phyloP scores from a whole-genome alignment of 2,797 vertebrate genomes.

The Glyptemys insculpta region DNA sequence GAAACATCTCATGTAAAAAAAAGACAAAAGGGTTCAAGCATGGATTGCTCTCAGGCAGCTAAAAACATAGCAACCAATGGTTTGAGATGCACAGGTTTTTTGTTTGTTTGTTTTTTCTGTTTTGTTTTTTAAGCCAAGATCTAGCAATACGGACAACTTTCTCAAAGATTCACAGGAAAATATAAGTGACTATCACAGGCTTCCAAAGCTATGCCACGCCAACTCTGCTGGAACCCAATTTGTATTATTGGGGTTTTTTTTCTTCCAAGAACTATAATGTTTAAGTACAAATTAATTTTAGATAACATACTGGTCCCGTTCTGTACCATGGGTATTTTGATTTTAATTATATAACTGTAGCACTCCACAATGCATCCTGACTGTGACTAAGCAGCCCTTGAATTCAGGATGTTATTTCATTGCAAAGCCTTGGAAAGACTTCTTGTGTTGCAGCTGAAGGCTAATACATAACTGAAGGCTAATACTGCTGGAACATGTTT shows the following conservation, averaged over 20 bases:
- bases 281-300: not conserved
- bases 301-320: not conserved
- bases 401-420: not conserved
- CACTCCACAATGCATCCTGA: not conserved
- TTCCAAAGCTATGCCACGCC: not conserved
- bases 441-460: not conserved
- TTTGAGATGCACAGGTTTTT: not conserved
- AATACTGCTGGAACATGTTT: not conserved
- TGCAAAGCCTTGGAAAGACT: not conserved
- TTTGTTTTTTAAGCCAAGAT: not conserved
- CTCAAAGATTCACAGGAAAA: not conserved
- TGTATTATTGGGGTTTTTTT: not conserved
- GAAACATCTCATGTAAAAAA: constrained; percentile 29
- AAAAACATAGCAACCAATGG: not conserved
- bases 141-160: not conserved
- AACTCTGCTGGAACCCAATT: not conserved
- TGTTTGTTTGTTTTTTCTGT: not conserved
- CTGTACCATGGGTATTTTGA: not conserved
- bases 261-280: not conserved
- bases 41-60: not conserved
- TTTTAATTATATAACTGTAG: not conserved
- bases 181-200: not conserved
- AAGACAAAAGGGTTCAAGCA: constrained; percentile 8
- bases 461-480: not conserved
- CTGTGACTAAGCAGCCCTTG: not conserved